A percentile compares a stretch with the other conserved stretches of the same genome.
Evolutionary conservation across 2,888 invertebrate genomes (phyloP).

Genomic region (Ceriagrion tenellum): DNA sequence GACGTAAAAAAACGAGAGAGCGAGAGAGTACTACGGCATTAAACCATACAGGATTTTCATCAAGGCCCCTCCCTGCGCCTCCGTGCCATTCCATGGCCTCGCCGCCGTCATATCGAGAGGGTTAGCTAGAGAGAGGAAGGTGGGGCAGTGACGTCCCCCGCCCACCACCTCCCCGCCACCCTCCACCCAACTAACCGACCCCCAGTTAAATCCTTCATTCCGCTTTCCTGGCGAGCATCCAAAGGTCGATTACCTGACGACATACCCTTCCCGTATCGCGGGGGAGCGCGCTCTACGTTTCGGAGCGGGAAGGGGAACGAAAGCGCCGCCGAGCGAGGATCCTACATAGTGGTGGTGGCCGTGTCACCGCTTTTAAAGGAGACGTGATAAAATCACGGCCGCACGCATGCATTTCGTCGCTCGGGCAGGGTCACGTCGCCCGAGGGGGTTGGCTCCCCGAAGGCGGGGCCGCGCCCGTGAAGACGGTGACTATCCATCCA

Average conservation of each 20-base stretch:
- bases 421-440: neutral
- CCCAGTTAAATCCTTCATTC: conserved; percentile 45
- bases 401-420: neutral
- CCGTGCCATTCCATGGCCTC: neutral
- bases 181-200: neutral
- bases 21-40: conserved; percentile 51
- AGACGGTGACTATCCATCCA: neutral
- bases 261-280: conserved; percentile 40
- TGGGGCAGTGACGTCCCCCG: neutral
- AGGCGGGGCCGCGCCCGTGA: neutral
- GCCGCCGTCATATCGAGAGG: neutral
- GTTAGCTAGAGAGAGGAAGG: neutral
- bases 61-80: conserved; percentile 13
- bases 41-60: conserved; percentile 55
- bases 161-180: neutral
- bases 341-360: conserved; percentile 9
- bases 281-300: neutral
- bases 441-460: neutral
- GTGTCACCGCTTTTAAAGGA: conserved; percentile 21
- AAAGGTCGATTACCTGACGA: conserved; percentile 66
- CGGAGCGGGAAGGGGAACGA: conserved; percentile 12
- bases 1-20: conserved; percentile 5
- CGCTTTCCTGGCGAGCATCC: conserved; percentile 51
- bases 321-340: neutral
- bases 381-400: conserved; percentile 56